Base-by-base conservation (phyloP, 2,113 vertebrate species). In the Marmota monax region DNA sequence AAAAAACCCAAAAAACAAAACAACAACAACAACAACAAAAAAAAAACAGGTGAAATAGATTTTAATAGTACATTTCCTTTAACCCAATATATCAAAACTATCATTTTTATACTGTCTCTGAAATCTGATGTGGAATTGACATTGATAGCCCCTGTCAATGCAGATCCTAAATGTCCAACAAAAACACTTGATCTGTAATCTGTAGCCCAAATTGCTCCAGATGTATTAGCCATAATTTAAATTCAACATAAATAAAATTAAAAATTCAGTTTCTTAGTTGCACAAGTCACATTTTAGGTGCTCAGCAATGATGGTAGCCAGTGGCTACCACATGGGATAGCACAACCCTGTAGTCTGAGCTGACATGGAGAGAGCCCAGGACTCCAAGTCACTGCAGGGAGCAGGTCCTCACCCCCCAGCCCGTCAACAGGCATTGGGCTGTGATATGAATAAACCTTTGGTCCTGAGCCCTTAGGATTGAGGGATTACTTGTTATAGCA, bases 151-250 rank as follows among this genome's bases (percentile, higher is more conserved):
- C 70, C 9, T 32, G 72, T 78, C 53, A 73, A 65, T 65, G 88
- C 4, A 8, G 65, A 80, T 58, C 29, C 4, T 34, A 85, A 85
- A 3, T 85, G 74, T 73, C 56, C 34, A 79, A 32, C 25, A 48
- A 94, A 90, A 90, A 74, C 27, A 80, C 10, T 74, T 90, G 42
- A 29, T 90, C 48, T 76, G 12, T 79, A 83, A 87, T 91, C 87
- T 20, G 61, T 2, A 42, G 70, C 16, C 6, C 2, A 61, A 87
- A 48, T 92, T 7, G 4, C 91, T 69, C 51, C 70, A 80, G 74
- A 56, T 32, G 53, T 29, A 65, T n/a, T 87, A 70, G 58, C 32
- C 29, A 63, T 85, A 39, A 77, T 37, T 72, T 48, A 88, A 56
- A 22, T 32, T 58, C 56, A 58, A 23, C 20, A 65, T 45, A 56